Base-by-base conservation (phyloP, 2,113 vertebrate genomes). In the Riparia riparia region DNA sequence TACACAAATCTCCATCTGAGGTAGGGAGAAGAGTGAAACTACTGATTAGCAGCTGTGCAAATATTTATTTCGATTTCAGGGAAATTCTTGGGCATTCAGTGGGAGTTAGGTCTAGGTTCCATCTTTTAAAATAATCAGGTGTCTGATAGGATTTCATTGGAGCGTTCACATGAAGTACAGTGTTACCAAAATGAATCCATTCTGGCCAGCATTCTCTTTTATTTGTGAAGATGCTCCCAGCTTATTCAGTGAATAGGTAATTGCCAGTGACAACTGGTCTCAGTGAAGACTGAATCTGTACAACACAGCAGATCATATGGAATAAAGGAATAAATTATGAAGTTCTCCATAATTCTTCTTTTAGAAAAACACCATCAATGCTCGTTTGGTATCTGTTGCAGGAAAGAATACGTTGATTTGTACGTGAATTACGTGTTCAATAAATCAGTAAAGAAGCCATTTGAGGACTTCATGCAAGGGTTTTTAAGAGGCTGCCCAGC, bases 381-480 rank as follows among this genome's bases (percentile, higher is more conserved):
- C 37, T 86, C 3, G 0, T 83, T 70, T 84, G 18, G 24, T 92
- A 25, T 94, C 47, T 94, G 19, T 94, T 94, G 44, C 95, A 97
- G 97, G 82, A 95, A 95, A 49, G 95, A 98, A 91, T 98, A 97
- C 64, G 97, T 98, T 47, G 96, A 98, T 68, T 93, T 97, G 73
- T 97, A 95, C 14, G 64, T 98, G 39, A 90, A 97, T 87, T 97
- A 97, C 10, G 11, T 84, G 18, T 93, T 98, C 50, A 98, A 97
- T 86, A 90, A 96, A 56, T 97, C 97, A 0, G 73, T 98, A 28
- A 16, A 26, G 91, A 91, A 90, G 29, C 95, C 97, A 63, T 98
- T 98, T 87, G 34, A 61, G 42, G 90, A 89, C 37, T 98, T 98
- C 18, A 49, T 32, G 68, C 7, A 7, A 53, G 98, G 98, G n/a